phyloP scores from a whole-genome alignment of 2,797 vertebrate species.

The Centropyge bicolor region DNA sequence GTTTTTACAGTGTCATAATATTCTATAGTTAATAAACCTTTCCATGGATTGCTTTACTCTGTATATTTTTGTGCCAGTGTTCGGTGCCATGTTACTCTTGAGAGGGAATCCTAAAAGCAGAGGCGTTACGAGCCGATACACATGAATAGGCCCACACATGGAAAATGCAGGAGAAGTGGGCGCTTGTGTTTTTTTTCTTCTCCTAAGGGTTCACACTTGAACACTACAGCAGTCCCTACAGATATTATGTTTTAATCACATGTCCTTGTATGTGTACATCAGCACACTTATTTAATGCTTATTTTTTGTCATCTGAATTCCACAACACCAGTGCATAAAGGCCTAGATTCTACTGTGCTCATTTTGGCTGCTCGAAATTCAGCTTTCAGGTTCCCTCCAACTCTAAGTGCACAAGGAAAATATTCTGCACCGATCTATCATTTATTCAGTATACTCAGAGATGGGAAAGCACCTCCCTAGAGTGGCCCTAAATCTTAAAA shows the following conservation, averaged over 20 bases:
- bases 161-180: not conserved
- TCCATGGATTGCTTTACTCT: not conserved
- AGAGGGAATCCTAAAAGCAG: slow-evolving; percentile 30
- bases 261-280: not conserved
- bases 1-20: not conserved
- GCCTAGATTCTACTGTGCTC: not conserved
- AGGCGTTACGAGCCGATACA: slow-evolving; percentile 42
- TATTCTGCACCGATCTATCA: slow-evolving; percentile 64
- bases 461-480: slow-evolving; percentile 56
- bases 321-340: not conserved
- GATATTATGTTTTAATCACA: slow-evolving; percentile 1
- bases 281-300: not conserved
- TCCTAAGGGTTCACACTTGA: not conserved
- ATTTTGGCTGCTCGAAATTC: slow-evolving; percentile 17
- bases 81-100: slow-evolving; percentile 19
- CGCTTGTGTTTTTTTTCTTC: not conserved
- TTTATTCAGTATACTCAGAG: slow-evolving; percentile 69
- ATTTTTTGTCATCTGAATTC: not conserved
- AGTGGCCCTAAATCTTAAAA: slow-evolving; percentile 56
- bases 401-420: slow-evolving; percentile 34
- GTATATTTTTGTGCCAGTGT: not conserved
- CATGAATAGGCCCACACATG: slow-evolving; percentile 19
- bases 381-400: slow-evolving; percentile 26
- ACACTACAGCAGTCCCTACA: not conserved
- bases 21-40: not conserved